These are phyloP conservation scores for Muscicapa comitata DNA, from an alignment of 2,797 vertebrate genomes.

Conservation along the genomic window DNA sequence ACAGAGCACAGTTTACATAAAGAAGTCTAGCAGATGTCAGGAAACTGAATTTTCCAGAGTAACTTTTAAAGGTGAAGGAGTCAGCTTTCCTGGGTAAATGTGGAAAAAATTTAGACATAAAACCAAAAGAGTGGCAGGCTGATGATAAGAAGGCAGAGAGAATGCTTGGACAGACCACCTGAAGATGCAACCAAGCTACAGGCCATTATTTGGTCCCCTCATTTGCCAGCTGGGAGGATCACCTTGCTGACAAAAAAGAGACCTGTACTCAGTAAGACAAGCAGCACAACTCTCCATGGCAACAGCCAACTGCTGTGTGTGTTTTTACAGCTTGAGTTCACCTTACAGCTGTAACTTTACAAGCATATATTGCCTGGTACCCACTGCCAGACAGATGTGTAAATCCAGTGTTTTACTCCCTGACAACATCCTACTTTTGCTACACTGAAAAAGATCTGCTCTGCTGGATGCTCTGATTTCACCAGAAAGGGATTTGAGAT, in stretches of 20 bases:
- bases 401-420: background rate
- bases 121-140: background rate
- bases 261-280: background rate
- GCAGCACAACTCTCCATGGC: background rate
- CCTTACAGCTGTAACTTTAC: background rate
- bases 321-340: background rate
- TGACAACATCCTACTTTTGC: background rate
- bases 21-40: conserved; percentile 15
- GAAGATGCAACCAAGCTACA: background rate
- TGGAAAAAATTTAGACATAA: background rate
- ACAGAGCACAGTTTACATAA: conserved; percentile 14
- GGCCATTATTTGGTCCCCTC: background rate
- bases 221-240: background rate
- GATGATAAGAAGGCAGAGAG: background rate
- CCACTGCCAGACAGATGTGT: background rate
- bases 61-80: background rate
- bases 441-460: background rate
- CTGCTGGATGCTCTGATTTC: background rate
- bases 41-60: background rate
- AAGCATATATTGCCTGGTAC: background rate
- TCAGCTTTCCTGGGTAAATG: background rate
- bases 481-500: background rate
- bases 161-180: background rate
- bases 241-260: background rate
- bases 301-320: background rate